Base-by-base conservation (phyloP, 2,113 vertebrate genomes). In the Cyanistes caeruleus region DNA sequence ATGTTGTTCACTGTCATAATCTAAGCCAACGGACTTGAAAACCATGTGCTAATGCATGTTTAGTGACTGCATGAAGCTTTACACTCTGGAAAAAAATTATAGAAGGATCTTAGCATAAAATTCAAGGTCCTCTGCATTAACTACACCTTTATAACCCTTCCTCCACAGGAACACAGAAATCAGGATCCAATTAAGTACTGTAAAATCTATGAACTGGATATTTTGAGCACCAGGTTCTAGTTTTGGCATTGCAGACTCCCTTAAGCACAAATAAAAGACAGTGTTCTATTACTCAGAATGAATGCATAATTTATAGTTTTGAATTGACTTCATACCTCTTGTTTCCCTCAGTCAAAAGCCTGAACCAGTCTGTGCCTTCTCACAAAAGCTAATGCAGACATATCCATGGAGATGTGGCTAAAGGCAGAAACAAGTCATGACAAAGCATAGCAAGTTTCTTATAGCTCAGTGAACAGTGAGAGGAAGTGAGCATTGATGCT, bases 1-100 rank as follows among this genome's bases (percentile, higher is more conserved):
- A 77, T 51, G 30, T 48, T 94, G 37, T 77, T 93, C 35, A 28
- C 33, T 84, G 51, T 74, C 63, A 37, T 83, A 84, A 91, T 74
- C 81, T 62, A 70, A 76, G 41, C 1, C 24, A 89, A 73, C 0
- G 0, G 18, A 18, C 23, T 89, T 85, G 43, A 85, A 94, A 93
- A 53, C 18, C 14, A 5, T 18, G 30, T 68, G 18, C 10, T 79
- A 58, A 60, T 51, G 23, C 11, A 51, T 28, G 30, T 35, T 80
- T 63, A 76, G 31, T 63, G 55, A 62, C 21, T 60, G 21, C 13
- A 55, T 28, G 39, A 72, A 68, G 28, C 9, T 55, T 43, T 24
- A 13, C 3, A 58, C 33, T 82, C 58, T 27, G 13, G 44, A 79
- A 80, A 84, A 30, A 30, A 5, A 15, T 20, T 23, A 13, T 48